Evolutionary conservation across 2,113 vertebrate genomes (phyloP).

Genomic region (Bos taurus): DNA sequence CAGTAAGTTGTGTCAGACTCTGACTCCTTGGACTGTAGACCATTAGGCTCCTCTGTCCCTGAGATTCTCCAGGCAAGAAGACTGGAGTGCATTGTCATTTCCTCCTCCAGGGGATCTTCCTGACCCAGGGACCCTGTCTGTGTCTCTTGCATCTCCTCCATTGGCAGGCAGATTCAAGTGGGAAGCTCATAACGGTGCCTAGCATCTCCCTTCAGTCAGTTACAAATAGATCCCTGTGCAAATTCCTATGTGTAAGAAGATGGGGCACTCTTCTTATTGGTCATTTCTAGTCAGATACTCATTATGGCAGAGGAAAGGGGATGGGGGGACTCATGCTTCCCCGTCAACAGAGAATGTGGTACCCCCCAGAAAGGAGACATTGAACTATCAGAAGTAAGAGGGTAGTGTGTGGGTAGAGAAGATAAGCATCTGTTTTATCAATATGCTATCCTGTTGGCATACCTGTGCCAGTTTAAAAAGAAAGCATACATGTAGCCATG

Average conservation of each 20-base stretch:
- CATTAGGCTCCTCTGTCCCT: neutral
- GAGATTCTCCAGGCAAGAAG: neutral
- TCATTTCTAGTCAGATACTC: neutral
- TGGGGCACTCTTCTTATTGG: accelerated
- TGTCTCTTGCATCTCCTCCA: neutral
- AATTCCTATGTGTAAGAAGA: neutral
- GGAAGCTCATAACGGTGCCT: neutral
- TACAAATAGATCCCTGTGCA: neutral
- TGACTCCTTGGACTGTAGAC: neutral
- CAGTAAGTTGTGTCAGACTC: neutral
- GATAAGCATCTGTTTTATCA: neutral
- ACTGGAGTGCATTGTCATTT: neutral
- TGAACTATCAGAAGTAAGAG: neutral
- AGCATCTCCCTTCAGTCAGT: no score
- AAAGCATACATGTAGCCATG: neutral
- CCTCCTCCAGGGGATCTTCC: neutral
- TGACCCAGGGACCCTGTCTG: neutral
- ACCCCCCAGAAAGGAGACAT: neutral
- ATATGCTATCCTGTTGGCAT: neutral
- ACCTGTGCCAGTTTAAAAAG: neutral
- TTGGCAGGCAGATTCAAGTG: neutral
- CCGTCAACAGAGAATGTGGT: neutral
- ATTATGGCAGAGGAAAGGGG: neutral
- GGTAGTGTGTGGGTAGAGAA: neutral
- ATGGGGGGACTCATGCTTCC: accelerated